Evolutionary conservation across 2,797 vertebrate species (phyloP).

Genomic region (Decapterus maruadsi): DNA sequence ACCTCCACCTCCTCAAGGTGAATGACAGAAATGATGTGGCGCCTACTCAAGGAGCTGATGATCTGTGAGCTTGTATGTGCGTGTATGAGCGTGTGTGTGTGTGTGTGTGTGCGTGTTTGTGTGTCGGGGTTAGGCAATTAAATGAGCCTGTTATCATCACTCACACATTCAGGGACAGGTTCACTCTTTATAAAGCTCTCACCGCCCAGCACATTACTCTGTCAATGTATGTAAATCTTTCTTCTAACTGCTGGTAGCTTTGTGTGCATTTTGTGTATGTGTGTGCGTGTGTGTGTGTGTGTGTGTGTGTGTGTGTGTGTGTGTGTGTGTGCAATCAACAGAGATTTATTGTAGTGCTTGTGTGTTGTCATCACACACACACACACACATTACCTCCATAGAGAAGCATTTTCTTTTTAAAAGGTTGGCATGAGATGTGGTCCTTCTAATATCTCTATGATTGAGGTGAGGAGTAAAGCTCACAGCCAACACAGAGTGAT

Average conservation of each 20-base stretch:
- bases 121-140: constrained; percentile 67
- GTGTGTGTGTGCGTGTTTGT: constrained; percentile 4
- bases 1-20: constrained; percentile 62
- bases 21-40: constrained; percentile 59
- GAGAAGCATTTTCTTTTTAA: constrained; percentile 33
- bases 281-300: neutral
- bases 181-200: constrained; percentile 70
- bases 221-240: constrained; percentile 78
- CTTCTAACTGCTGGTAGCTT: constrained; percentile 45
- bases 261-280: constrained; percentile 10
- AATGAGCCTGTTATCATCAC: constrained; percentile 76
- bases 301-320: neutral
- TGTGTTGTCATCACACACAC: neutral
- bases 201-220: constrained; percentile 66
- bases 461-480: constrained; percentile 69
- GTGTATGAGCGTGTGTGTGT: constrained; percentile 5
- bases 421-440: constrained; percentile 57
- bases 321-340: neutral
- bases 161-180: constrained; percentile 75
- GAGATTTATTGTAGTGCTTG: too few species aligned
- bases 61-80: constrained; percentile 33
- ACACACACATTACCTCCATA: constrained; percentile 8
- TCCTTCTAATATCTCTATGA: constrained; percentile 68
- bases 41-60: constrained; percentile 41
- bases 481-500: constrained; percentile 57